These are phyloP conservation scores for Drosophila dives DNA, from an alignment of 2,888 invertebrate genomes.

Conservation along the genomic window DNA sequence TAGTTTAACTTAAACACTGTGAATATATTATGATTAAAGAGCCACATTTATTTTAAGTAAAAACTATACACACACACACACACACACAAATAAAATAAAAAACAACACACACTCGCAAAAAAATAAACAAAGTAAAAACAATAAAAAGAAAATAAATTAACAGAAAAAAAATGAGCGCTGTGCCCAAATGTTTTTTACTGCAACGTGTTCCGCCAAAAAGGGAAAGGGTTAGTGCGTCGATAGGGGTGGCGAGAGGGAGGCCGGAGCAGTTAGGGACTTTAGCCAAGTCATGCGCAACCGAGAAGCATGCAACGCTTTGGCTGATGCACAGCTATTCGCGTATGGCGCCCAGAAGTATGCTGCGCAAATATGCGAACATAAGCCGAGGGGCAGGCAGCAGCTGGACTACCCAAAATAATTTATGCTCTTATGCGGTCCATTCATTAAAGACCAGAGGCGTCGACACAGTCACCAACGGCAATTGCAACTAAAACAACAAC, in stretches of 20 bases:
- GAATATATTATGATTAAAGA: conserved; percentile 75
- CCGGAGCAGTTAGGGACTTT: not conserved
- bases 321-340: conserved; percentile 29
- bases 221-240: not conserved
- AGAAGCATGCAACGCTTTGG: conserved; percentile 54
- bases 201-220: conserved; percentile 39
- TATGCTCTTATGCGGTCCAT: conserved; percentile 70
- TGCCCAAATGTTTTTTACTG: conserved; percentile 77
- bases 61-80: conserved; percentile 39
- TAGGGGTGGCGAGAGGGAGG: not conserved
- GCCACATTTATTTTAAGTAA: conserved; percentile 72
- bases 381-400: conserved; percentile 21
- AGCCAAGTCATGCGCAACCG: conserved; percentile 23
- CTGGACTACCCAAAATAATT: conserved; percentile 57
- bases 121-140: conserved; percentile 52
- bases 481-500: not conserved
- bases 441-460: conserved; percentile 62
- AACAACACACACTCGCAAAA: conserved; percentile 41
- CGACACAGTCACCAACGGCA: conserved; percentile 4
- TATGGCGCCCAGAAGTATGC: conserved; percentile 67
- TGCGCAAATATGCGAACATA: conserved; percentile 69
- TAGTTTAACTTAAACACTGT: conserved; percentile 77
- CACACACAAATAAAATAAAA: not conserved
- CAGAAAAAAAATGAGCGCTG: conserved; percentile 44
- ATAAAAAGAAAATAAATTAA: conserved; percentile 74